phyloP scores from a whole-genome alignment of 2,888 invertebrate genomes.

The Scaptomyza reducta region DNA sequence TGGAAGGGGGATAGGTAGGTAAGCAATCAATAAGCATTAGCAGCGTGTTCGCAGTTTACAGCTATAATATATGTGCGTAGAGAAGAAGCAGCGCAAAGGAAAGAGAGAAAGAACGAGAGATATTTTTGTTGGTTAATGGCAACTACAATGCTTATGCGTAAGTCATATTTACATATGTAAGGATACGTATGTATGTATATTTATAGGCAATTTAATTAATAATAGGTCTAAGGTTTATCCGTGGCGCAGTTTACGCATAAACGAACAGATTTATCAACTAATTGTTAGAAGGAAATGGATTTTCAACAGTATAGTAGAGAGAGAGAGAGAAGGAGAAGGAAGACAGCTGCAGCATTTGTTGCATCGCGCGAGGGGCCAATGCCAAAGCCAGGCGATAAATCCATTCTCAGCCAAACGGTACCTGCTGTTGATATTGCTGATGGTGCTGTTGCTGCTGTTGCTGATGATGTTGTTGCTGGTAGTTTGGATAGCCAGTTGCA shows the following conservation, averaged over 20 bases:
- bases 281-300: conserved; percentile 29
- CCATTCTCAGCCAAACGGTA: conserved; percentile 56
- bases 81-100: conserved; percentile 48
- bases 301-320: conserved; percentile 32
- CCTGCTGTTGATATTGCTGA: conserved; percentile 62
- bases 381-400: conserved; percentile 62
- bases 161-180: conserved; percentile 10
- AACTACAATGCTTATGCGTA: conserved; percentile 37
- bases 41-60: conserved; percentile 66
- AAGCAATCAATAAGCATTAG: conserved; percentile 32
- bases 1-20: not conserved
- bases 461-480: conserved; percentile 53
- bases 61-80: conserved; percentile 66
- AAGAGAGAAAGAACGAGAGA: conserved; percentile 28
- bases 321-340: not conserved
- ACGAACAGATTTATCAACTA: conserved; percentile 14
- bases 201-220: too few species aligned
- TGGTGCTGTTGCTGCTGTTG: conserved; percentile 36
- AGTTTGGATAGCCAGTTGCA: conserved; percentile 29
- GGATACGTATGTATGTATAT: not conserved
- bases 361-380: conserved; percentile 41
- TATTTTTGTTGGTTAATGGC: conserved; percentile 37
- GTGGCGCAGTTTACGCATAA: conserved; percentile 23
- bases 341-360: conserved; percentile 56
- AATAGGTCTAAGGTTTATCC: conserved; percentile 23